phyloP scores from a whole-genome alignment of 2,797 vertebrate genomes.

The Macropus fuliginosus region DNA sequence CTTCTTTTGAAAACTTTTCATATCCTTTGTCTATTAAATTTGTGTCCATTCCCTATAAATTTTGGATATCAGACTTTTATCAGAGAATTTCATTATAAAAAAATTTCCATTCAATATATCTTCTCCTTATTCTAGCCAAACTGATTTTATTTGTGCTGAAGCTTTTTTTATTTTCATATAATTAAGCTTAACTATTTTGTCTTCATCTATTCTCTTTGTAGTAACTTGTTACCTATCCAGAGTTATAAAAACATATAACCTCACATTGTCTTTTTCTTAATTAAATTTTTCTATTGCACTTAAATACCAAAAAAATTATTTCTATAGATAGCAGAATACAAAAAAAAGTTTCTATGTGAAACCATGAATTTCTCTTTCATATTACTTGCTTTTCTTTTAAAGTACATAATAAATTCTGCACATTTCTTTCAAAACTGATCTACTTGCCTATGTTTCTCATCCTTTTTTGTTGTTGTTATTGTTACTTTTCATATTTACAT shows the following conservation, averaged over 20 bases:
- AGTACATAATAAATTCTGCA: not conserved
- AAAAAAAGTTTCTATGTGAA: not conserved
- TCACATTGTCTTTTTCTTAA: not conserved
- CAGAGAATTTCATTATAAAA: not conserved
- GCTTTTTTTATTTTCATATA: not conserved
- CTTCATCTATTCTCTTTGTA: not conserved
- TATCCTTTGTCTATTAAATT: not conserved
- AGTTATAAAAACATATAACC: not conserved
- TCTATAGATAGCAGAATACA: not conserved
- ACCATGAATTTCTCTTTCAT: not conserved
- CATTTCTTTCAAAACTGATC: not conserved
- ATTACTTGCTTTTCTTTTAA: too few species aligned
- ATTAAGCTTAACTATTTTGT: not conserved
- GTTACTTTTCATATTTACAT: not conserved
- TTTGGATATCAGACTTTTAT: not conserved
- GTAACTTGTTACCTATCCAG: not conserved
- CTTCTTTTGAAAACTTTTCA: not conserved
- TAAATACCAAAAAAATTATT: not conserved
- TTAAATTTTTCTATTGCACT: not conserved
- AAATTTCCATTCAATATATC: not conserved
- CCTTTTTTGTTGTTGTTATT: too few species aligned
- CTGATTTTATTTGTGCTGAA: not conserved
- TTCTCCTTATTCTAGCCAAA: not conserved
- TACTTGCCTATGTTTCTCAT: not conserved
- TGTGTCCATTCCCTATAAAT: not conserved